Base-by-base conservation (phyloP, 2,113 vertebrate species). In the Lophura nycthemera region DNA sequence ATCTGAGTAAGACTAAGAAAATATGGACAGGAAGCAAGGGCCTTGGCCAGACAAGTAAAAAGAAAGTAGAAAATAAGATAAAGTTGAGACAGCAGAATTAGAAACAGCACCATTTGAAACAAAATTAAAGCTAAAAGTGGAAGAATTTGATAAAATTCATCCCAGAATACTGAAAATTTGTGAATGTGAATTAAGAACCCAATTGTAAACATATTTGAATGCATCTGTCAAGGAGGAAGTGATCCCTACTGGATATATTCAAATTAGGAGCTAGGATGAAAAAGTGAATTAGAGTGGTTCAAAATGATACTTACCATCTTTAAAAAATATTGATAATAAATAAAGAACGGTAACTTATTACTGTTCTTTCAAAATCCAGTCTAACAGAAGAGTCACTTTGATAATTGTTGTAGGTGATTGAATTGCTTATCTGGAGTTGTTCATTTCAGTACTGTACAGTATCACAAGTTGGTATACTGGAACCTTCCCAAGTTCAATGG, bases 11-110 rank as follows among this genome's bases (percentile, higher is more conserved):
- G 43, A 54, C 38, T 78, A 54, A 64, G 43, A 32, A 88, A 88
- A 15, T 50, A 70, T 82, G 80, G 43, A 40, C 24, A 48, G 30
- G 2, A 64, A 86, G 10, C 6, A 89, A 91, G 8, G 10, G 2
- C 8, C 67, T 80, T 86, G 83, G 21, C 6, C 20, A 74, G 29
- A 3, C 38, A 71, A 84, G 10, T 75, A 72, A 90, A 92, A 93
- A 75, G 2, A 56, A 94, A 83, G 60, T 22, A 94, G 50, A 83
- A 93, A 88, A 78, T 43, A 81, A 61, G 24, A 81, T 48, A 8
- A 67, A 71, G 13, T 19, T 14, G 38, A 30, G 47, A 54, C 13
- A 73, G 40, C 0, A 38, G 71, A 91, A 93, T 59, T 34, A 10
- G 36, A 87, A 85, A 66, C 5, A 74, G 32, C 4, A 66, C 2